A percentile compares a stretch with the other conserved stretches of the same genome.
These are phyloP conservation scores for Drosophila tsacasi DNA, from an alignment of 1,140 invertebrate species.

Conservation along the genomic window DNA sequence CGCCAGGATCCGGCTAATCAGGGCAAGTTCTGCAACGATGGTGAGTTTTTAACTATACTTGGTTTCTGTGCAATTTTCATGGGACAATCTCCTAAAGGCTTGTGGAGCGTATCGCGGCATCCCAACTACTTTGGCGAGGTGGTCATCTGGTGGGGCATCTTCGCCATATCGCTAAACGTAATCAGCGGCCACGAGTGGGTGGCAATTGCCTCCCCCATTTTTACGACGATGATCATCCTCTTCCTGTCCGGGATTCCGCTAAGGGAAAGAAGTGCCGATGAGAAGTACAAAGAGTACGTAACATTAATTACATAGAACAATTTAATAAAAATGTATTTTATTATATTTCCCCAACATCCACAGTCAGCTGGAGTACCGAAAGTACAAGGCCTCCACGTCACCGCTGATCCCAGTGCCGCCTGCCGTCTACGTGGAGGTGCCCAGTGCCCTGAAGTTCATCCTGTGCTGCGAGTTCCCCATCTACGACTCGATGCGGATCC, in stretches of 20 bases:
- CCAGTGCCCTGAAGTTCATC: slow-evolving; percentile 92
- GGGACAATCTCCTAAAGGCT: slow-evolving; percentile 86
- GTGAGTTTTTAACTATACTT: slow-evolving; percentile 84
- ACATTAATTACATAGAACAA: neutral
- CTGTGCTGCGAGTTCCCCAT: slow-evolving; percentile 95
- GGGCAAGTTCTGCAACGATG: slow-evolving; percentile 96
- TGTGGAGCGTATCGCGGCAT: slow-evolving; percentile 96
- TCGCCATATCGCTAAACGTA: slow-evolving; percentile 94
- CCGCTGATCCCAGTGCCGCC: slow-evolving; percentile 95
- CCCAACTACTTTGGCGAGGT: slow-evolving; percentile 99
- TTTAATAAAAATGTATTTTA: neutral
- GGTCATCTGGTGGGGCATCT: slow-evolving; percentile 96
- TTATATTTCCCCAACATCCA: slow-evolving; percentile 61
- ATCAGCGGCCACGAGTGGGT: slow-evolving; percentile 93
- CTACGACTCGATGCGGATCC: slow-evolving; percentile 91
- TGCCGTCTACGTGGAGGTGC: slow-evolving; percentile 93
- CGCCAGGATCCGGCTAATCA: slow-evolving; percentile 93
- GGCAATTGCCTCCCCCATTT: slow-evolving; percentile 94
- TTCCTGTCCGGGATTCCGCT: slow-evolving; percentile 95
- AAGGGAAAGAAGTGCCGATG: slow-evolving; percentile 93
- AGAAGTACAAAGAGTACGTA: slow-evolving; percentile 94
- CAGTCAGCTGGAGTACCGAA: slow-evolving; percentile 92
- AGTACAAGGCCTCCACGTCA: slow-evolving; percentile 94
- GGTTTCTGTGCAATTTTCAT: neutral
- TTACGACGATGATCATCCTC: slow-evolving; percentile 94